Percentiles rank a stretch among this genome's conserved stretches.
Evolutionary conservation across 2,797 vertebrate species (phyloP).

Genomic region (Leptatherina wallacei): DNA sequence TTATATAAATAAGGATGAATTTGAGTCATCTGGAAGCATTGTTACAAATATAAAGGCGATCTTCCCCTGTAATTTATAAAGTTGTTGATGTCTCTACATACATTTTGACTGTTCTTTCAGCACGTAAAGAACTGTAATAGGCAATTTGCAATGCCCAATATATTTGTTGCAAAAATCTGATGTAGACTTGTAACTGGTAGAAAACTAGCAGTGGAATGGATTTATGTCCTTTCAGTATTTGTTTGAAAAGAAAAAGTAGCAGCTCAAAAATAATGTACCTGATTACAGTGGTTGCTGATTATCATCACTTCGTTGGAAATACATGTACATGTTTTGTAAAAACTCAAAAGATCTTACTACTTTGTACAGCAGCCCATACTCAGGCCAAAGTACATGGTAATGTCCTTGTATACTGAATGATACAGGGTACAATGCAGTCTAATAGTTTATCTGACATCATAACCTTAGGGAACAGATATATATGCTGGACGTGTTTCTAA

Average conservation of each 20-base stretch:
- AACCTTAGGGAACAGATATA: conserved; percentile 47
- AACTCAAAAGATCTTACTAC: not conserved
- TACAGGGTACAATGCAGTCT: conserved; percentile 30
- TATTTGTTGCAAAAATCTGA: not conserved
- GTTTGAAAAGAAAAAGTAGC: not conserved
- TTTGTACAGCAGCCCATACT: conserved; percentile 2
- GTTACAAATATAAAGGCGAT: conserved; percentile 10
- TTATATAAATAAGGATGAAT: not conserved
- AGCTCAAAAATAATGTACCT: not conserved
- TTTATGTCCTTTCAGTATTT: not conserved
- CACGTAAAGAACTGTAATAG: conserved; percentile 2
- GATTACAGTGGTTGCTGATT: not conserved
- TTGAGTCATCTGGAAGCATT: conserved; percentile 38
- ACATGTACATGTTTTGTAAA: not conserved
- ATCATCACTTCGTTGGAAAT: not conserved
- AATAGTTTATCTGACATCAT: conserved; percentile 78
- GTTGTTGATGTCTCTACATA: conserved; percentile 11
- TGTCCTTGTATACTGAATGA: conserved; percentile 5
- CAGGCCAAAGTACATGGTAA: conserved; percentile 1
- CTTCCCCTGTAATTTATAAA: conserved; percentile 13
- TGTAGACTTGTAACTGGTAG: not conserved
- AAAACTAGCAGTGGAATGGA: not conserved
- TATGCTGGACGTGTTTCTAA: conserved; percentile 14
- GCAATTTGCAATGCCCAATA: conserved; percentile 13
- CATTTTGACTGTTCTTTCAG: not conserved